These are phyloP conservation scores for Ctena decussata DNA, from an alignment of 2,888 invertebrate genomes.

Conservation along the genomic window DNA sequence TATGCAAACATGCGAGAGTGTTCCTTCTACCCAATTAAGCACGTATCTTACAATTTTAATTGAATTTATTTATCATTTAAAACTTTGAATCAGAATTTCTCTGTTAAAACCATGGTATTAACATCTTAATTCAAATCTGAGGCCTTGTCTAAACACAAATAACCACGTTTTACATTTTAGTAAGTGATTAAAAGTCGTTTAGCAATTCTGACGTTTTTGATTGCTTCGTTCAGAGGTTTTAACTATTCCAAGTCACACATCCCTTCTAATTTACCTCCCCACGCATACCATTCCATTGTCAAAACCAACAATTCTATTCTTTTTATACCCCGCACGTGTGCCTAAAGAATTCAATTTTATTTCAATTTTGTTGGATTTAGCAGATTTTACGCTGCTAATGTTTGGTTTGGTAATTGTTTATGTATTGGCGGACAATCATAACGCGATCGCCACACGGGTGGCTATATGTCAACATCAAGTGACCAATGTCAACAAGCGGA, in stretches of 20 bases:
- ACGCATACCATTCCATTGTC: constrained; percentile 10
- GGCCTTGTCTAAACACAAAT: background rate
- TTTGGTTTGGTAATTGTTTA: constrained; percentile 64
- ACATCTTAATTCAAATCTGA: background rate
- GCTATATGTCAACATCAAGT: constrained; percentile 22
- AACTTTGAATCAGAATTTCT: background rate
- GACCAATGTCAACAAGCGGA: constrained; percentile 30
- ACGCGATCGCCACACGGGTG: constrained; percentile 44
- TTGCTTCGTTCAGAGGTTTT: background rate
- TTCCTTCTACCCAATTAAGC: background rate
- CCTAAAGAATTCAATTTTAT: constrained; percentile 60
- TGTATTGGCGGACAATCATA: constrained; percentile 55
- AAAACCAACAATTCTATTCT: constrained; percentile 1
- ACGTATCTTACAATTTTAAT: constrained; percentile 8
- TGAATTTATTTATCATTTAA: constrained; percentile 9
- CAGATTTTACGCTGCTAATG: constrained; percentile 56
- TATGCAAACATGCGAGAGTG: background rate
- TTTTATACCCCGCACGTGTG: constrained; percentile 65
- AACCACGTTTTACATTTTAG: constrained; percentile 9
- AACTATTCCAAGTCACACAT: constrained; percentile 14
- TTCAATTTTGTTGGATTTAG: constrained; percentile 61
- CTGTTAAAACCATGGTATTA: constrained; percentile 8
- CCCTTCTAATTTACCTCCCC: constrained; percentile 5
- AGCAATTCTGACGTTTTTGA: constrained; percentile 4
- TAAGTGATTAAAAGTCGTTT: constrained; percentile 8